These are phyloP conservation scores for Ptilodon capucinus DNA, from an alignment of 2,888 invertebrate species.

Conservation along the genomic window DNA sequence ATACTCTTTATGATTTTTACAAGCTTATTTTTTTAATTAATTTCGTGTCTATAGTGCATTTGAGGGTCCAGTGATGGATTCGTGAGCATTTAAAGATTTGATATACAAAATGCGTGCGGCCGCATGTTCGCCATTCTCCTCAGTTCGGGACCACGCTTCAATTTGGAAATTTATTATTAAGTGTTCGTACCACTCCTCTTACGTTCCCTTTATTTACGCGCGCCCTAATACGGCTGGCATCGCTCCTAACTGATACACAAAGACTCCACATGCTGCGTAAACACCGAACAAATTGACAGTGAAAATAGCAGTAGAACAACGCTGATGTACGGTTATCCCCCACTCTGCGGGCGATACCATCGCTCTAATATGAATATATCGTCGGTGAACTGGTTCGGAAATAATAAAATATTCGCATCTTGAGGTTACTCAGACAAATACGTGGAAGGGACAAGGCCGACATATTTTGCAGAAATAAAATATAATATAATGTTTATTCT, in stretches of 20 bases:
- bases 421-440: not conserved
- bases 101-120: too few species aligned
- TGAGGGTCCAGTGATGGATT: too few species aligned
- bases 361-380: conserved; percentile 7
- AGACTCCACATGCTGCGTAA: conserved; percentile 24
- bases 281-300: conserved; percentile 24
- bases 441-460: not conserved
- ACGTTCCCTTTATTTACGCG: conserved; percentile 37
- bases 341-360: not conserved
- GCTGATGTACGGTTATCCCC: not conserved
- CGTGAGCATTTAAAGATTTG: too few species aligned
- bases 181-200: conserved; percentile 35
- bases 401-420: not conserved
- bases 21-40: too few species aligned
- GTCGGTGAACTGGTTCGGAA: conserved; percentile 1
- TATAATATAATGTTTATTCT: not conserved
- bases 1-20: too few species aligned
- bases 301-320: not conserved
- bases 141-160: not conserved
- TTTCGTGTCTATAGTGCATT: too few species aligned
- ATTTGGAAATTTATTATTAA: conserved; percentile 44
- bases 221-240: conserved; percentile 32
- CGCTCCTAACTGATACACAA: conserved; percentile 40
- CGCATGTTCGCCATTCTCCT: not conserved
- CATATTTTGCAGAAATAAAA: not conserved